Base-by-base conservation (phyloP, 2,888 invertebrate species). In the Pterostichus madidus region DNA sequence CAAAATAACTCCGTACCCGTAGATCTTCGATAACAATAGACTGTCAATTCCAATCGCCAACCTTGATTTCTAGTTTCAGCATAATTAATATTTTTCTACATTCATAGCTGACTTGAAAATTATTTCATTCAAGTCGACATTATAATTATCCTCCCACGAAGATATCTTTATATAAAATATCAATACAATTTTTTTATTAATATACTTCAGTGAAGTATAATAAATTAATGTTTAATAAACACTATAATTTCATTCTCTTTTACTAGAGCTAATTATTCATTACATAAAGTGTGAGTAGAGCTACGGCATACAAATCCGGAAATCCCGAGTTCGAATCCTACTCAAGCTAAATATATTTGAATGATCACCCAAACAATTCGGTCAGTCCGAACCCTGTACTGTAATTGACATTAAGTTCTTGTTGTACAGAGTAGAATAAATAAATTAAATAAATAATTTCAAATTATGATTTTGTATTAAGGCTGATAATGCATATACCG, bases 11-110 rank as follows among this genome's bases (percentile, higher is more conserved):
- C 31, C 52, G 75, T 75, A 52, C 49, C 31, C 39, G 52, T 52
- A 75, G 49, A 75, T 71, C 68, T 71, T 71, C 75, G 75, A 75
- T 75, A 75, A 75, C 75, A 75, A 75, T 75, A 49, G 75, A 52
- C 31, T 75, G 52, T 52, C 49, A 75, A 75, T 75, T 75, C 75
- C 75, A 75, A 75, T 52, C 75, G 49, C 49, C 32, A 75, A 75
- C 75, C 75, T 75, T 75, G 75, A 52, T 44, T 68, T 32, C 52
- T 75, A 52, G 49, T 52, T 75, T 75, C 32, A 49, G 52, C 24
- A 75, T 75, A 75, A 75, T 75, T 75, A 75, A 75, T 75, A 75
- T 75, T 52, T 75, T 75, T 75, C 35, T 75, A 11, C 52, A 32
- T 75, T 52, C 49, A 32, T 46, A 0, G 52, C 32, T 13, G 31